Conservation (phyloP, 2,888 invertebrate genomes). For the Eucriotettix oculatus region DNA sequence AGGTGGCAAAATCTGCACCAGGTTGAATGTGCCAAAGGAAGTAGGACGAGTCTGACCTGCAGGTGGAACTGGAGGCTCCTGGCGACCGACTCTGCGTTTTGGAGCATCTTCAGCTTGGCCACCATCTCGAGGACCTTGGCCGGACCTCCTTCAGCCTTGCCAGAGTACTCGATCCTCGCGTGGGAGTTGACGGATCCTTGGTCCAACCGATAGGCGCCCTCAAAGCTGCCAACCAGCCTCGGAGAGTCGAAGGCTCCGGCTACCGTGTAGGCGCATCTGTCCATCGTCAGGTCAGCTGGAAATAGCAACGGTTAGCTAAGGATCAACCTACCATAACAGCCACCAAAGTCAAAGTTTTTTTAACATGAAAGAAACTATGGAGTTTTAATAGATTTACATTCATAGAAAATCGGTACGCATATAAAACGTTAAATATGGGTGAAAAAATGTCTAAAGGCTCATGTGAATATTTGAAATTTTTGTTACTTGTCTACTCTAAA, state of each 20-base stretch:
- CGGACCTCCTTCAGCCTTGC: slow-evolving; percentile 12
- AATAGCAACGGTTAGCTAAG: neutral
- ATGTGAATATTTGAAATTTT: too few relatives aligned
- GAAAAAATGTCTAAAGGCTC: too few relatives aligned
- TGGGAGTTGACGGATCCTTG: slow-evolving; percentile 17
- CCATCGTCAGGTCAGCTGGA: slow-evolving; percentile 15
- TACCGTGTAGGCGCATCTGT: too few relatives aligned
- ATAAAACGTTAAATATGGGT: too few relatives aligned
- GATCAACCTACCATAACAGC: neutral
- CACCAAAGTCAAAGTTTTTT: too few relatives aligned
- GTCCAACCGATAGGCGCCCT: slow-evolving; percentile 14
- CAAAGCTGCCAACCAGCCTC: slow-evolving; percentile 15
- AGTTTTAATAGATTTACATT: too few relatives aligned
- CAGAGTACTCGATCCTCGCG: slow-evolving; percentile 17
- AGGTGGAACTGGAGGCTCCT: slow-evolving; percentile 11
- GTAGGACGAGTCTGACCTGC: neutral
- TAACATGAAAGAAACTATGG: too few relatives aligned
- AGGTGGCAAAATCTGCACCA: too few relatives aligned
- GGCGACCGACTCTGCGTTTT: slow-evolving; percentile 16
- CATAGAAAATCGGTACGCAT: too few relatives aligned
- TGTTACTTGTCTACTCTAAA: too few relatives aligned
- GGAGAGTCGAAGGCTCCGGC: slow-evolving; percentile 16
- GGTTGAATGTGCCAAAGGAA: too few relatives aligned
- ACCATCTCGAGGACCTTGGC: slow-evolving; percentile 14
- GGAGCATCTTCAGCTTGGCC: slow-evolving; percentile 15